These are phyloP conservation scores for Epicauta chinensis DNA, from an alignment of 1,140 invertebrate genomes.

Conservation along the genomic window DNA sequence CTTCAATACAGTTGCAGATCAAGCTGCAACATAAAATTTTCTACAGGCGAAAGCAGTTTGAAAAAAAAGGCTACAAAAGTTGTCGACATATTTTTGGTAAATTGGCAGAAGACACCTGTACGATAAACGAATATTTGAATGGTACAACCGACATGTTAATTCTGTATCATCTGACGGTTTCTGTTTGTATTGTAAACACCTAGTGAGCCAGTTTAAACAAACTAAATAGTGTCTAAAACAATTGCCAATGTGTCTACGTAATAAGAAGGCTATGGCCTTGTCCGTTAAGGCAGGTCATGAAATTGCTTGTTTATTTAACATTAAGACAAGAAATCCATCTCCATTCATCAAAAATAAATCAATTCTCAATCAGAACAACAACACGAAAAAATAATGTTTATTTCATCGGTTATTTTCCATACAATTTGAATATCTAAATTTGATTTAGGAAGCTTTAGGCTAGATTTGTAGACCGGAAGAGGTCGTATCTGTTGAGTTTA, in stretches of 20 bases:
- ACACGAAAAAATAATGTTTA: not conserved
- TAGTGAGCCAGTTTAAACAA: conserved; percentile 32
- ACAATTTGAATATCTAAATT: not conserved
- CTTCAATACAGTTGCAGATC: conserved; percentile 14
- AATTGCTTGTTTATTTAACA: conserved; percentile 3
- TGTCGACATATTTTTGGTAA: not conserved
- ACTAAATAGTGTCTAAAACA: conserved; percentile 25
- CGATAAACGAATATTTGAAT: conserved; percentile 16
- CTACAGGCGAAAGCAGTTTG: conserved; percentile 1
- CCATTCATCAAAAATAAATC: not conserved
- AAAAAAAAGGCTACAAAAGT: not conserved
- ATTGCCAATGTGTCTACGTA: conserved; percentile 18
- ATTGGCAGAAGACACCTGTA: conserved; percentile 10
- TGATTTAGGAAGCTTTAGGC: no score
- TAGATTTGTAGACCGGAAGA: no score
- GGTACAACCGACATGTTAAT: conserved; percentile 19
- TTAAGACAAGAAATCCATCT: not conserved
- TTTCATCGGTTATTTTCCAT: not conserved
- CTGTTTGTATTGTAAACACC: conserved; percentile 33
- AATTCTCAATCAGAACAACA: not conserved
- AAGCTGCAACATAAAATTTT: not conserved
- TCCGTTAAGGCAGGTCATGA: conserved; percentile 8
- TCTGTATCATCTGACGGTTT: conserved; percentile 31
- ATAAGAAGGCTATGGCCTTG: conserved; percentile 2
- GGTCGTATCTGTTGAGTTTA: no score